Evolutionary conservation across 2,113 vertebrate genomes (phyloP), one percentile per base, ranked within the genome.

Genomic region (Corydoras sp.): DNA sequence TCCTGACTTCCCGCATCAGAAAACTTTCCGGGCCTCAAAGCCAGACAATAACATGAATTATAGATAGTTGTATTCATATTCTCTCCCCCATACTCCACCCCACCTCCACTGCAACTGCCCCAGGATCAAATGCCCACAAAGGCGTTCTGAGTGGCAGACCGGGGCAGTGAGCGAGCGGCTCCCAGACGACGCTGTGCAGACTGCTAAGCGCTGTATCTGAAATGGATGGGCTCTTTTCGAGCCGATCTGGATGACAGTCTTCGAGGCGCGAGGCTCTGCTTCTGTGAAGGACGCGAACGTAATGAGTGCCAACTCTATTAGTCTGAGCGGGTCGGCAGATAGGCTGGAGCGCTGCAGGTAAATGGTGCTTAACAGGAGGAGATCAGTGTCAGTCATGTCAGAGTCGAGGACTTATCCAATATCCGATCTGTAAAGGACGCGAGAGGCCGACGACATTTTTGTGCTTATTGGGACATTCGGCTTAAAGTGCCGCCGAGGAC

Each of bases 31-130:
- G 69, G 65, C 62, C 35, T 8, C 35, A 43, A 43, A 60, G 69
- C 62, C 62, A 76, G 67, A 75, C 73, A 75, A 75, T 68, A 75
- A 43, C 55, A 70, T 71, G 68, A 76, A 76, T 76, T 71, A 76
- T 76, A 70, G 74, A 76, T 65, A 70, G 7, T 31, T 12, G 69
- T 65, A 76, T 76, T 68, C 74, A 71, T 65, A 65, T 65, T 35
- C 59, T 29, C 61, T 65, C 43, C 51, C 8, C 63, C 73, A 62
- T 15, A 24, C 9, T 8, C 35, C 35, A 43, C 7, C 35, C 4
- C 35, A 43, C 1, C 35, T 43, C 35, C 35, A 43, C 35, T 8
- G 4, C 35, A 43, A 9, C 48, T 32, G 63, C 71, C 9, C 43
- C 67, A 48, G 49, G 68, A 50, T 24, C 12, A 31, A 15, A 59